Percentiles rank a stretch among this genome's conserved stretches.
These are phyloP conservation scores for Lytechinus variegatus DNA, from an alignment of 35 echinoderm and acorn worm genomes.

Conservation along the genomic window DNA sequence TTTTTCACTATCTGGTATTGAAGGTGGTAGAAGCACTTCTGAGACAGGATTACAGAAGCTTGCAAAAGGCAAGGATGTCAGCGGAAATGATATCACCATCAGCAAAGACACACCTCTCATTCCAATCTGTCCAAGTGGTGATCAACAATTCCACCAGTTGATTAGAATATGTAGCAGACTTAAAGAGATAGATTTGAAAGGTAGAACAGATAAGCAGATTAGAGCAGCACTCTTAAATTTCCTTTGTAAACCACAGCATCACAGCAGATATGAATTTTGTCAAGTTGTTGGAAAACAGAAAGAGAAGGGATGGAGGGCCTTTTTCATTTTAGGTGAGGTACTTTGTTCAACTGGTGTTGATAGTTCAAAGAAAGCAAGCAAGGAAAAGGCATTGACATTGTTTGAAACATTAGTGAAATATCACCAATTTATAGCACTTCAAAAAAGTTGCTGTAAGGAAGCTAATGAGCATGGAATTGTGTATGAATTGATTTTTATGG, in stretches of 20 bases:
- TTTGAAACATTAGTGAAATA: not conserved
- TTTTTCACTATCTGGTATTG: not conserved
- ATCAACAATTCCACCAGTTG: not conserved
- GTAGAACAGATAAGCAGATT: not conserved
- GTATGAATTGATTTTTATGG: not conserved
- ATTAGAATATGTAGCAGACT: not conserved
- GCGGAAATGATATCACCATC: not conserved
- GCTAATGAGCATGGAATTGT: not conserved
- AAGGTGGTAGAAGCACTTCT: not conserved
- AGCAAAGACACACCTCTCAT: not conserved
- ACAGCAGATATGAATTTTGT: not conserved
- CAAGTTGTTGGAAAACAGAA: no score
- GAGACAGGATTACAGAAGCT: not conserved
- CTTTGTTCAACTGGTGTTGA: not conserved
- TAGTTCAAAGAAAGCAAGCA: constrained; percentile 29
- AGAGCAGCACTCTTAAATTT: not conserved
- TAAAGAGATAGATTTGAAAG: not conserved
- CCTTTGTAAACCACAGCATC: not conserved
- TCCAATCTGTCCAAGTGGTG: not conserved
- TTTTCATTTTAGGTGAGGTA: not conserved
- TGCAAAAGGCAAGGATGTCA: not conserved
- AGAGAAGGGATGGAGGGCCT: not conserved
- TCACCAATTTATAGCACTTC: not conserved
- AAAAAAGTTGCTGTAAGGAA: not conserved
- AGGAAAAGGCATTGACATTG: not conserved